These are phyloP conservation scores for Dryoscopus gambensis DNA, from an alignment of 2,113 vertebrate species.

Conservation along the genomic window DNA sequence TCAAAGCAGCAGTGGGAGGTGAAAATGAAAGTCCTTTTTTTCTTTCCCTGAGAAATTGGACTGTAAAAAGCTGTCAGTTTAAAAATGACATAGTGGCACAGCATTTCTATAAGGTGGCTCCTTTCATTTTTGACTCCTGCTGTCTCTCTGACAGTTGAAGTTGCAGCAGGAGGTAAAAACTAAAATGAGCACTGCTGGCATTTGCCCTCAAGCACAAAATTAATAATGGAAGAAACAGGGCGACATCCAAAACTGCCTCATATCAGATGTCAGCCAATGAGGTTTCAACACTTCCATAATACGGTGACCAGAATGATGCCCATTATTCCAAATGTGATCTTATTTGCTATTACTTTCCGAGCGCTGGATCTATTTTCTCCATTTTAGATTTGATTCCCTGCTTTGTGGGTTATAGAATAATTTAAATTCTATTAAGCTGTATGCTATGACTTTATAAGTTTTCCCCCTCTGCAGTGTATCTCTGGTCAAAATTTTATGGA, in stretches of 20 bases:
- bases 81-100: conserved; percentile 75
- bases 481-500: neutral
- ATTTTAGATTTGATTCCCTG: conserved; percentile 18
- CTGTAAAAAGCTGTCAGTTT: conserved; percentile 78
- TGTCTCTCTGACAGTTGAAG: conserved; percentile 77
- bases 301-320: conserved; percentile 56
- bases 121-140: conserved; percentile 76
- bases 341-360: conserved; percentile 30
- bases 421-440: conserved; percentile 28
- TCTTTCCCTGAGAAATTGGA: conserved; percentile 71
- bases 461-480: neutral
- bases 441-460: neutral
- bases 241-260: conserved; percentile 53
- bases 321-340: conserved; percentile 59
- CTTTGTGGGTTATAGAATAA: neutral
- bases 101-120: conserved; percentile 72
- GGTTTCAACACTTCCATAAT: conserved; percentile 59
- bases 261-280: conserved; percentile 62
- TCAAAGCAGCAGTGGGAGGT: conserved; percentile 73
- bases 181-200: conserved; percentile 74
- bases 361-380: conserved; percentile 36
- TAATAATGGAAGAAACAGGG: conserved; percentile 77
- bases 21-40: conserved; percentile 71
- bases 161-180: conserved; percentile 76
- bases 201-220: conserved; percentile 76